These are phyloP conservation scores for Reinhardtius hippoglossoides DNA, from an alignment of 2,113 vertebrate species.

Conservation along the genomic window DNA sequence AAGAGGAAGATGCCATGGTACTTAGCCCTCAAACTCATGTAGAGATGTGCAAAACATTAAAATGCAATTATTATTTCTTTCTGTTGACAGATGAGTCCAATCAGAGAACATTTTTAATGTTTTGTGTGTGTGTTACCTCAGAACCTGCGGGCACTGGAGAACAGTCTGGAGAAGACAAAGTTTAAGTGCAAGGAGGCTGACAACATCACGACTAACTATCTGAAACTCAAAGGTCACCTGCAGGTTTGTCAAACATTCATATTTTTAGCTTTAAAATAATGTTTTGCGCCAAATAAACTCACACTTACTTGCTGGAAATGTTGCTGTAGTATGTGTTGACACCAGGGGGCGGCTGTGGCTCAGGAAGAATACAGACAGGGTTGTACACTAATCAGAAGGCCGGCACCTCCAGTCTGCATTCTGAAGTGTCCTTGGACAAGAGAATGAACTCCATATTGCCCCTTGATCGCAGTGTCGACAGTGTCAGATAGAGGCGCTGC, in stretches of 20 bases:
- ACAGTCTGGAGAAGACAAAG: conserved; percentile 87
- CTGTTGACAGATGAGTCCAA: background rate
- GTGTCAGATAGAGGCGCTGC: too few species aligned
- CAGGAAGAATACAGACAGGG: background rate
- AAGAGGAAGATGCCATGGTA: conserved; percentile 84
- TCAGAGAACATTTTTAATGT: background rate
- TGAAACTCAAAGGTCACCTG: conserved; percentile 85
- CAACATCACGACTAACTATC: conserved; percentile 83
- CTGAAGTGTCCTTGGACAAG: too few species aligned
- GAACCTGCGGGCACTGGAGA: conserved; percentile 86
- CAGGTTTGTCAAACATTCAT: conserved; percentile 74
- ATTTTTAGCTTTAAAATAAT: background rate
- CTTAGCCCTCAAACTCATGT: background rate
- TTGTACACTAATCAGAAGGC: background rate
- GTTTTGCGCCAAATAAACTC: background rate
- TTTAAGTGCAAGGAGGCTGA: conserved; percentile 86
- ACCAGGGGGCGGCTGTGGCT: background rate
- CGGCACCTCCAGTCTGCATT: background rate
- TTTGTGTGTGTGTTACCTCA: conserved; percentile 45
- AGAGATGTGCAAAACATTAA: background rate
- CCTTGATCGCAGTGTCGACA: too few species aligned
- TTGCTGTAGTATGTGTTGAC: background rate
- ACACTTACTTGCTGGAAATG: background rate
- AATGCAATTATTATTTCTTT: background rate
- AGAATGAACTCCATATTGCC: too few species aligned